A percentile compares a stretch with the other conserved stretches of the same genome.
Conservation (phyloP, 1,140 invertebrate genomes). For the Hycleus cichorii region DNA sequence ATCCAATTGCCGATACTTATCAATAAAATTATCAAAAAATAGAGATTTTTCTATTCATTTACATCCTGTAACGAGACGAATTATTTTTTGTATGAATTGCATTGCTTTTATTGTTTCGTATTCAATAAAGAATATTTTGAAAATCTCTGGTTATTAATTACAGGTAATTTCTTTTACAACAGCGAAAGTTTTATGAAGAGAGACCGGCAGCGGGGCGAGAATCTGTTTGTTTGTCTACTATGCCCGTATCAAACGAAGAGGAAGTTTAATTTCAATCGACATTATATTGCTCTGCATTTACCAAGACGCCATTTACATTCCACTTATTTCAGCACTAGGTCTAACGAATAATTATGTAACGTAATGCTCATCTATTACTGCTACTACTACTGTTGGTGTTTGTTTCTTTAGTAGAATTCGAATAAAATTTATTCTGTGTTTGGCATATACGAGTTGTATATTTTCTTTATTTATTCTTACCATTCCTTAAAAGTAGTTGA, state of each 20-base stretch:
- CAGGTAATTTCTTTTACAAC: no score
- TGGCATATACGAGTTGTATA: no score
- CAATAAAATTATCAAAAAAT: not conserved
- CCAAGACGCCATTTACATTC: no score
- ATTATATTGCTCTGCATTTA: not conserved
- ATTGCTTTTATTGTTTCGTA: not conserved
- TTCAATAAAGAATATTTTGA: not conserved
- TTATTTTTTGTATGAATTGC: not conserved
- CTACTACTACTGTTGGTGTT: no score
- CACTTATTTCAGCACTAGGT: no score
- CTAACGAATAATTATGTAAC: no score
- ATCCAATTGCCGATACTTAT: no score
- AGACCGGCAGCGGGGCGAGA: no score
- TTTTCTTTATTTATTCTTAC: not conserved
- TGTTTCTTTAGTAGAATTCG: no score
- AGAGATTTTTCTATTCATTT: not conserved
- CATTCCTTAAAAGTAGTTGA: conserved; percentile 4
- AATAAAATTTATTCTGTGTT: no score
- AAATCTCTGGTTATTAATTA: not conserved
- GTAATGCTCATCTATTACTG: no score
- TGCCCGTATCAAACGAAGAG: not conserved
- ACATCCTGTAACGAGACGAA: not conserved
- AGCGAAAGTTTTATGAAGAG: no score
- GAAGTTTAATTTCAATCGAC: not conserved
- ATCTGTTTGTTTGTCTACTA: not conserved